Evolutionary conservation across 1,140 invertebrate species (phyloP), one percentile per base, ranked within the genome.

Genomic region (Aphaenogaster ashmeadi): DNA sequence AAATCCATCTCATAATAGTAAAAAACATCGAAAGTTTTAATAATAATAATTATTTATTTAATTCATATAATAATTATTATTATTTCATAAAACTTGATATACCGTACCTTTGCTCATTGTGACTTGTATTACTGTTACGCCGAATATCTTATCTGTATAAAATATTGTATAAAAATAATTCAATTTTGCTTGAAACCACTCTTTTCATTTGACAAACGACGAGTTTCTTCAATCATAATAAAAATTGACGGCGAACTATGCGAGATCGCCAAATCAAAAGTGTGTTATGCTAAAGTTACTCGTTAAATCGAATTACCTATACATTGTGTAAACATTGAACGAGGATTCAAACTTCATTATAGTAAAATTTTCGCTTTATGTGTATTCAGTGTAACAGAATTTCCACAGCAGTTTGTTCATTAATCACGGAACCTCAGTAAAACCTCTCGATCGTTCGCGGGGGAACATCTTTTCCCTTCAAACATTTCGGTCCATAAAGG

Each of bases 391-490:
- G 33, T 84, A 62, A 84, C 80, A 44, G 56, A 84, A 84, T 84
- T 75, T 74, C 80, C 80, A 50, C 69, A 62, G 80, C 41, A 44
- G 80, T 84, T 84, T 84, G 69, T 84, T 84, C 80, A 75, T 75
- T 84, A 84, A 84, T 84, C 80, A 84, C 64, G 80, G 44, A 18
- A 38, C 27, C 54, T 75, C 71, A 44, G 47, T 56, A 15, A 9
- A 69, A 67, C 38, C 69, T 56, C 50, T 50, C 60, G 60, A 64
- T 50, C 27, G 69, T 18, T 36, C 67, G 69, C 38, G 38, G 27
- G 27, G 44, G 69, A 75, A 80, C 58, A 54, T 77, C 84, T 66
- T 86, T 64, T 47, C 38, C 66, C 75, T 79, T 86, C 58, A 80
- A 86, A 86, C 50, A 80, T 79, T 86, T 87, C 33, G 64, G 66